Conservation (phyloP, 2,113 vertebrate genomes). For the Apodemus speciosus region DNA sequence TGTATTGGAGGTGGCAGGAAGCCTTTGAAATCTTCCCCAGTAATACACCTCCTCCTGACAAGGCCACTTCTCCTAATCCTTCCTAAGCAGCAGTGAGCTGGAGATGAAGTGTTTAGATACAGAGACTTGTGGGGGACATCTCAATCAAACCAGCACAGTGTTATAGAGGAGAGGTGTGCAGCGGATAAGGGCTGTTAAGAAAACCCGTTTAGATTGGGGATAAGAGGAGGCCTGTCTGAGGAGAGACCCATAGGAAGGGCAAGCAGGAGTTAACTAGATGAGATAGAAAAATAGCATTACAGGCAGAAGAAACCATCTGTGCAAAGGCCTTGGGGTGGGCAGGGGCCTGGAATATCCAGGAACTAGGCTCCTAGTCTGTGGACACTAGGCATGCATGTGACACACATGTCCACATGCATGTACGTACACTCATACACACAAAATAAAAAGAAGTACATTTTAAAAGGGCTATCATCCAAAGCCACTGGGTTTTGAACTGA, state of each 20-base stretch:
- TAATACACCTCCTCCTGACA: background rate
- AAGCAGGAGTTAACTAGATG: constrained; percentile 18
- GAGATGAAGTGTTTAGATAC: background rate
- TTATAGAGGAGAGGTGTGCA: background rate
- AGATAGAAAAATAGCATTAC: background rate
- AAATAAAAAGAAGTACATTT: background rate
- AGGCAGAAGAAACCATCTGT: constrained; percentile 4
- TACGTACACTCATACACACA: background rate
- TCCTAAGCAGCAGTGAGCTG: background rate
- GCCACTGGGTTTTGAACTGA: background rate
- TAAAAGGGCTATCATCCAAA: background rate
- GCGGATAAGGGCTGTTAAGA: background rate
- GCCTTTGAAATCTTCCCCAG: background rate
- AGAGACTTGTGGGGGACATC: background rate
- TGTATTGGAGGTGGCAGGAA: background rate
- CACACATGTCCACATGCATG: background rate
- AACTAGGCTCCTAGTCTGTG: background rate
- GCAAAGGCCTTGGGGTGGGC: background rate
- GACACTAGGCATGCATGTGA: background rate
- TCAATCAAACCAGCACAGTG: background rate
- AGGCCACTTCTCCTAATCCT: background rate
- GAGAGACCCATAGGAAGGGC: constrained; percentile 36
- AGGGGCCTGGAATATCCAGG: background rate
- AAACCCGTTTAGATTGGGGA: background rate
- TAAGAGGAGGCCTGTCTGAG: constrained; percentile 13